These are phyloP conservation scores for Saturnia pavonia DNA, from an alignment of 2,888 invertebrate species.

Conservation along the genomic window DNA sequence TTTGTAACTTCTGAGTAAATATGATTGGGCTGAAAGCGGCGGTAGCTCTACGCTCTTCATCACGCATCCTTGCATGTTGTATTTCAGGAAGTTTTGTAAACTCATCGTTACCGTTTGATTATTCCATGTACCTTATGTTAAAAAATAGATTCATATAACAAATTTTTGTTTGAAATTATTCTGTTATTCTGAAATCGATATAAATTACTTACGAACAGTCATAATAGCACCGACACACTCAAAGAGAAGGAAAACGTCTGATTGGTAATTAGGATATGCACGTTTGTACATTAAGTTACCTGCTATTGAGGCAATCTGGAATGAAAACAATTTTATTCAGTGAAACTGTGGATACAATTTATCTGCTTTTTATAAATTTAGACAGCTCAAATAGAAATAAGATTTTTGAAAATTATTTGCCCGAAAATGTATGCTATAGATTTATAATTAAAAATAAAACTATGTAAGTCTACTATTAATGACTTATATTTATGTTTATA, in stretches of 20 bases:
- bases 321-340: constrained; percentile 24
- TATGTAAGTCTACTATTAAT: too few species aligned
- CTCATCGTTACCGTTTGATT: constrained; percentile 39
- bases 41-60: constrained; percentile 83
- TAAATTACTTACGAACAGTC: constrained; percentile 72
- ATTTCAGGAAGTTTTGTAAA: constrained; percentile 79
- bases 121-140: constrained; percentile 40
- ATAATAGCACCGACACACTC: constrained; percentile 78
- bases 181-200: background rate
- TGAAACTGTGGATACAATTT: background rate
- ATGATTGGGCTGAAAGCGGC: constrained; percentile 64
- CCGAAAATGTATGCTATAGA: too few species aligned
- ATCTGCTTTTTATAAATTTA: background rate
- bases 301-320: constrained; percentile 84
- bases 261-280: constrained; percentile 82
- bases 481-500: too few species aligned
- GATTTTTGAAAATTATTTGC: too few species aligned
- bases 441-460: too few species aligned
- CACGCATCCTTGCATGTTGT: constrained; percentile 84
- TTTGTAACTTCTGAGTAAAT: constrained; percentile 85
- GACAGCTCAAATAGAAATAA: background rate
- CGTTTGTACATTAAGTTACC: constrained; percentile 86
- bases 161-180: background rate
- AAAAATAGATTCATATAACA: background rate
- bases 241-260: constrained; percentile 84